Percentiles rank a stretch among this genome's conserved stretches.
Evolutionary conservation across 2,888 invertebrate genomes (phyloP).

Genomic region (Eristalis tenax): DNA sequence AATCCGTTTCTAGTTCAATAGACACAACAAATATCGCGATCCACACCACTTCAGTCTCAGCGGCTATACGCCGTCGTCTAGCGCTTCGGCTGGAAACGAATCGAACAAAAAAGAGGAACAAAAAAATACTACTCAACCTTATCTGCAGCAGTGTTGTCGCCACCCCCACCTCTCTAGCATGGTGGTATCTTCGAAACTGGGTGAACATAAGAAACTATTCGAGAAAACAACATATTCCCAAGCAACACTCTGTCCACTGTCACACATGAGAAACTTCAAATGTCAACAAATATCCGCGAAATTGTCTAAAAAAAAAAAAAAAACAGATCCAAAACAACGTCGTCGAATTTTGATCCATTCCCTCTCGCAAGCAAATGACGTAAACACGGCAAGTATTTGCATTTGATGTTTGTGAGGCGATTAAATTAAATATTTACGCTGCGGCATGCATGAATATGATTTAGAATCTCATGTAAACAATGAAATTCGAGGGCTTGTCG

Average conservation of each 20-base stretch:
- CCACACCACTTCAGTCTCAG: neutral
- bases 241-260: slow-evolving; percentile 1
- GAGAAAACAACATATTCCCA: slow-evolving; percentile 13
- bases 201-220: neutral
- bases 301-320: slow-evolving; percentile 40
- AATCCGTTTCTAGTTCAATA: slow-evolving; percentile 46
- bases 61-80: neutral
- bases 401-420: slow-evolving; percentile 47
- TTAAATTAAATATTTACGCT: slow-evolving; percentile 48
- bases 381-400: slow-evolving; percentile 39
- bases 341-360: neutral
- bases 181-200: neutral
- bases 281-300: slow-evolving; percentile 45
- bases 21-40: slow-evolving; percentile 25
- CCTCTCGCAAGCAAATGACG: slow-evolving; percentile 42
- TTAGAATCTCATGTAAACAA: slow-evolving; percentile 50
- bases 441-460: slow-evolving; percentile 10
- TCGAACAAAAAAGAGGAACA: neutral
- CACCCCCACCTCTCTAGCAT: neutral
- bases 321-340: neutral
- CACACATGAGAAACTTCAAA: slow-evolving; percentile 33
- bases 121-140: neutral
- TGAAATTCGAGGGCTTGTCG: slow-evolving; percentile 57
- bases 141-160: neutral
- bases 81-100: neutral